These are phyloP conservation scores for Cirrhinus mrigala DNA, from an alignment of 2,797 vertebrate genomes.

Conservation along the genomic window DNA sequence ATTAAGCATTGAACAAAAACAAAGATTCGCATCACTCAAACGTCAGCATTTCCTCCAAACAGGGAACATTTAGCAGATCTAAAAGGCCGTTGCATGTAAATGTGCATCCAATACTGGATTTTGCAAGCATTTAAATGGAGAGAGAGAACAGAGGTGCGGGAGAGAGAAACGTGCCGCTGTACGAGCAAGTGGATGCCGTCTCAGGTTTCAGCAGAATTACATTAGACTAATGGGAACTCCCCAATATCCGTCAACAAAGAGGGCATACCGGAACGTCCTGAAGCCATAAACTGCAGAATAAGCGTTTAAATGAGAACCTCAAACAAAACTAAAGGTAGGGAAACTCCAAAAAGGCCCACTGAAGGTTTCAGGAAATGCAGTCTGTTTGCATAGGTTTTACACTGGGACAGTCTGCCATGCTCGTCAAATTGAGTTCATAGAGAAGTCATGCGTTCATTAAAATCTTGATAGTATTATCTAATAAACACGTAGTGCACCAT, in stretches of 20 bases:
- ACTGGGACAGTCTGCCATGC: constrained; percentile 15
- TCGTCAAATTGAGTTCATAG: neutral
- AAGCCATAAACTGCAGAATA: constrained; percentile 41
- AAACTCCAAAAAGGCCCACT: neutral
- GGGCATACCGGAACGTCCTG: constrained; percentile 68
- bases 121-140: constrained; percentile 14
- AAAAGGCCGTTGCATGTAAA: constrained; percentile 2
- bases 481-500: constrained; percentile 5
- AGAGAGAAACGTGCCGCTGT: neutral
- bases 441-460: constrained; percentile 29
- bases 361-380: constrained; percentile 1
- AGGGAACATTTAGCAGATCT: neutral
- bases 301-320: constrained; percentile 55
- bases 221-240: constrained; percentile 75
- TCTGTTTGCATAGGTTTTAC: constrained; percentile 1
- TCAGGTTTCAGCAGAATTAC: constrained; percentile 67
- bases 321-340: neutral
- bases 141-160: neutral
- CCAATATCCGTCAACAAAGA: constrained; percentile 73
- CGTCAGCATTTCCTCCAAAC: constrained; percentile 14
- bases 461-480: constrained; percentile 6
- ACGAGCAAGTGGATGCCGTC: constrained; percentile 43
- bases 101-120: neutral
- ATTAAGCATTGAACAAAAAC: neutral
- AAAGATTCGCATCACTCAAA: neutral